These are phyloP conservation scores for Coremacera marginata DNA, from an alignment of 2,888 invertebrate species.

Conservation along the genomic window DNA sequence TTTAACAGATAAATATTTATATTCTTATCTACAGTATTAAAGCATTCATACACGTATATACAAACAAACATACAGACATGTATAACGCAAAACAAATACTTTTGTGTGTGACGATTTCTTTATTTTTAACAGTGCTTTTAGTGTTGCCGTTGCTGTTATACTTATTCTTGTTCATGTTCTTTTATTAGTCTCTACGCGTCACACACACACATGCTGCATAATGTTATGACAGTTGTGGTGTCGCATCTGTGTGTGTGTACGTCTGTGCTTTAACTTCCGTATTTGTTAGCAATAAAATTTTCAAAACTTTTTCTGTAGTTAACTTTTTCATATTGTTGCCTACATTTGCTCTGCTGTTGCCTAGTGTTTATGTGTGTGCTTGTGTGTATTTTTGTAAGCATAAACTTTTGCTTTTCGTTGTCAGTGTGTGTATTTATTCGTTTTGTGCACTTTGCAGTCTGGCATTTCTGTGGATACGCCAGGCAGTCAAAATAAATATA, in stretches of 20 bases:
- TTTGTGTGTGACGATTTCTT: not conserved
- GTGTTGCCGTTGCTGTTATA: not conserved
- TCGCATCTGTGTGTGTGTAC: not conserved
- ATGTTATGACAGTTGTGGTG: not conserved
- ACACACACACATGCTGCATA: not conserved
- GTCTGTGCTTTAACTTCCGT: not conserved
- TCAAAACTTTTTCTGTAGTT: not conserved
- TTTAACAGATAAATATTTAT: too few species aligned
- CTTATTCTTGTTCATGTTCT: not conserved
- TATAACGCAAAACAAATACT: too few species aligned
- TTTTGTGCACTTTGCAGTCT: constrained; percentile 35
- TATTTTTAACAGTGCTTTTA: not conserved
- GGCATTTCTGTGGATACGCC: constrained; percentile 32
- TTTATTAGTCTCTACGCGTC: not conserved
- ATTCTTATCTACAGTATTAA: too few species aligned
- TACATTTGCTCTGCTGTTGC: not conserved
- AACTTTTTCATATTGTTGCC: not conserved
- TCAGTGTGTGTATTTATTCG: constrained; percentile 31
- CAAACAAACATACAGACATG: too few species aligned
- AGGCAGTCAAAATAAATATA: not conserved
- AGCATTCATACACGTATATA: too few species aligned
- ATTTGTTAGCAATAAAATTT: constrained; percentile 1
- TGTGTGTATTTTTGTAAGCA: constrained; percentile 22
- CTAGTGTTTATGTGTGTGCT: constrained; percentile 30
- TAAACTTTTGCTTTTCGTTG: not conserved